Percentiles rank a stretch among this genome's conserved stretches.
Evolutionary conservation across 2,888 invertebrate species (phyloP).

Genomic region (Cyrtodaria siliqua): DNA sequence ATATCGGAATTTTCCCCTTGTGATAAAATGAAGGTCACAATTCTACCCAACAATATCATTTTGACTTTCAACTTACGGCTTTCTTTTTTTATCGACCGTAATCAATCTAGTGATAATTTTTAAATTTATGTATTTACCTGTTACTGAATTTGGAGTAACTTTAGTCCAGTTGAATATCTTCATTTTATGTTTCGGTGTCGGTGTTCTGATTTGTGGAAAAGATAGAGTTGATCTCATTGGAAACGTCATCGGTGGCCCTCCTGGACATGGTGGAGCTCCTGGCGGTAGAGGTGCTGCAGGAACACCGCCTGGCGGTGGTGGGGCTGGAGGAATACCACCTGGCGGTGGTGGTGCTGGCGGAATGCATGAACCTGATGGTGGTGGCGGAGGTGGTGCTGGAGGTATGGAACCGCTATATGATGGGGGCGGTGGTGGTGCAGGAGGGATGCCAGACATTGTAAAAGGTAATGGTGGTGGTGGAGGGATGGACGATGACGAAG

Average conservation of each 20-base stretch:
- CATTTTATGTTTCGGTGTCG: conserved; percentile 98
- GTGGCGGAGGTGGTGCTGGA: conserved; percentile 82
- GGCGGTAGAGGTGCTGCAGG: conserved; percentile 54
- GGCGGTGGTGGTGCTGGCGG: conserved; percentile 68
- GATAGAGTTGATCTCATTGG: conserved; percentile 50
- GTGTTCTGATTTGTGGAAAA: conserved; percentile 88
- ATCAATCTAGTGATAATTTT: too few relatives aligned
- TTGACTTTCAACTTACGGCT: too few relatives aligned
- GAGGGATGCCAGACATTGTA: background rate
- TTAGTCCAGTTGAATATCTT: conserved; percentile 99
- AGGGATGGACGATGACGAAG: conserved; percentile 75
- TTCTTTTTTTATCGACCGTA: too few relatives aligned
- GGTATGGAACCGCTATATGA: conserved; percentile 71
- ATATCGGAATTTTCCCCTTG: too few relatives aligned
- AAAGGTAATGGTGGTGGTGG: conserved; percentile 68
- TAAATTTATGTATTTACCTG: conserved; percentile 60
- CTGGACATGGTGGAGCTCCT: conserved; percentile 26
- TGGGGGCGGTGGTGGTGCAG: conserved; percentile 85
- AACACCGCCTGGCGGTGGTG: conserved; percentile 56
- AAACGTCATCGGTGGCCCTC: conserved; percentile 31
- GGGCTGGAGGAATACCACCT: conserved; percentile 77
- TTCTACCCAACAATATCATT: too few relatives aligned
- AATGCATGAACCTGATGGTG: conserved; percentile 85
- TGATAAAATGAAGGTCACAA: too few relatives aligned
- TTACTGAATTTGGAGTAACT: conserved; percentile 89